Conservation (phyloP, 1,140 invertebrate species). For the Plutomurus gul region DNA sequence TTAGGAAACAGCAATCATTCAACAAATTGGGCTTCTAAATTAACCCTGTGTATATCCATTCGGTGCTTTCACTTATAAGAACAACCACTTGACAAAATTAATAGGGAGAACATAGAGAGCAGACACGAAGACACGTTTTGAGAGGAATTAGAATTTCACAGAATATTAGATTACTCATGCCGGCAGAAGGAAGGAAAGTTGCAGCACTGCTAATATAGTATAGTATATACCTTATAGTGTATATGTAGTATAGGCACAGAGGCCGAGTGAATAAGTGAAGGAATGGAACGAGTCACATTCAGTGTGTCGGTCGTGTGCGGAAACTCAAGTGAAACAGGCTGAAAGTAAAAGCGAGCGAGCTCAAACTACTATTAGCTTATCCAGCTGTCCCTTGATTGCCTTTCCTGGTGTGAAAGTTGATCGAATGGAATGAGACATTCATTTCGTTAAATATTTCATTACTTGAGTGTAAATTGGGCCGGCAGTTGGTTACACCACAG, state of each 20-base stretch:
- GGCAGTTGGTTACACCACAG: constrained; percentile 19
- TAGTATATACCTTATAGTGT: background rate
- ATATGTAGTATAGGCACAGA: background rate
- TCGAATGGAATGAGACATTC: constrained; percentile 15
- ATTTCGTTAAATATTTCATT: constrained; percentile 30
- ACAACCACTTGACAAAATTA: background rate
- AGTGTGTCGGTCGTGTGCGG: too few relatives aligned
- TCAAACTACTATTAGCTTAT: background rate
- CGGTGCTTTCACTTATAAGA: background rate
- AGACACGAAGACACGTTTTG: background rate
- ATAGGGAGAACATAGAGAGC: background rate
- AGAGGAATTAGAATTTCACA: constrained; percentile 5
- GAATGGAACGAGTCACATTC: too few relatives aligned
- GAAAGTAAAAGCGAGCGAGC: background rate
- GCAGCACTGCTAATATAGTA: background rate
- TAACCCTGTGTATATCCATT: background rate
- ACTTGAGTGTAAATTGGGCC: constrained; percentile 17
- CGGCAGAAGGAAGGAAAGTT: background rate
- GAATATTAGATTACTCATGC: constrained; percentile 10
- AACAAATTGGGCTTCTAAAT: constrained; percentile 37
- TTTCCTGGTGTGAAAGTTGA: constrained; percentile 26
- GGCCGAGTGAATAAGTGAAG: background rate
- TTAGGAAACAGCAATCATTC: constrained; percentile 35
- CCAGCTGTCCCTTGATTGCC: constrained; percentile 4
- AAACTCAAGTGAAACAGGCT: too few relatives aligned